Percentiles rank a stretch among this genome's conserved stretches.
These are phyloP conservation scores for Endotricha flammealis DNA, from an alignment of 2,888 invertebrate genomes.

Conservation along the genomic window DNA sequence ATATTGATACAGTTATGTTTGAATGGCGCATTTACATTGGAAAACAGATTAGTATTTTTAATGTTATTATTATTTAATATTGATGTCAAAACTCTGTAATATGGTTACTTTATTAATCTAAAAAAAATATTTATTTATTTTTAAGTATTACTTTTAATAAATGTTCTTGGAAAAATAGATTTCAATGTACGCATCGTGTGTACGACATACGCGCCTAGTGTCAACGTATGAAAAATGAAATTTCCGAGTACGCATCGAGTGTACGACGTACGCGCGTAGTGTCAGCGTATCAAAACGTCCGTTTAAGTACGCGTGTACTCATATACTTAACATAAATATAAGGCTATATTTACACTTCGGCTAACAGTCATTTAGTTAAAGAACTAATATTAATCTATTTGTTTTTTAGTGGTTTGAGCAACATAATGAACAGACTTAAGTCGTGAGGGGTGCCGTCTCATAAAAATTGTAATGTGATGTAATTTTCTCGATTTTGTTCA, in stretches of 20 bases:
- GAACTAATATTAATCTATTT: constrained; percentile 29
- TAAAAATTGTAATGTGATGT: neutral
- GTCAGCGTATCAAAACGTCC: neutral
- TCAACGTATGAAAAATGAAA: too few species aligned
- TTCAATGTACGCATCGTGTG: neutral
- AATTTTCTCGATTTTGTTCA: too few species aligned
- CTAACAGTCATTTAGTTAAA: constrained; percentile 65
- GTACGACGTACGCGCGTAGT: neutral
- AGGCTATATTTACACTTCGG: constrained; percentile 69
- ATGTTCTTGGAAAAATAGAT: too few species aligned
- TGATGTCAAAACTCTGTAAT: too few species aligned
- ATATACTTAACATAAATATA: constrained; percentile 55
- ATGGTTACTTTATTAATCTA: too few species aligned
- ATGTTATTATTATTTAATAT: too few species aligned
- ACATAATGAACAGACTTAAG: constrained; percentile 21
- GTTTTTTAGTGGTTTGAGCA: constrained; percentile 35
- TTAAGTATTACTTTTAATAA: too few species aligned
- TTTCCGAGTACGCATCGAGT: neutral
- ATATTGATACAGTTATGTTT: too few species aligned
- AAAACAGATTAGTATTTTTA: too few species aligned
- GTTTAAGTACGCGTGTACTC: constrained; percentile 41
- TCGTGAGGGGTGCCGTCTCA: constrained; percentile 1
- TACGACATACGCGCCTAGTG: neutral
- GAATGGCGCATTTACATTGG: too few species aligned
- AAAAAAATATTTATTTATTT: too few species aligned